Conservation (phyloP, 2,113 vertebrate genomes). For the Cottus gobio region DNA sequence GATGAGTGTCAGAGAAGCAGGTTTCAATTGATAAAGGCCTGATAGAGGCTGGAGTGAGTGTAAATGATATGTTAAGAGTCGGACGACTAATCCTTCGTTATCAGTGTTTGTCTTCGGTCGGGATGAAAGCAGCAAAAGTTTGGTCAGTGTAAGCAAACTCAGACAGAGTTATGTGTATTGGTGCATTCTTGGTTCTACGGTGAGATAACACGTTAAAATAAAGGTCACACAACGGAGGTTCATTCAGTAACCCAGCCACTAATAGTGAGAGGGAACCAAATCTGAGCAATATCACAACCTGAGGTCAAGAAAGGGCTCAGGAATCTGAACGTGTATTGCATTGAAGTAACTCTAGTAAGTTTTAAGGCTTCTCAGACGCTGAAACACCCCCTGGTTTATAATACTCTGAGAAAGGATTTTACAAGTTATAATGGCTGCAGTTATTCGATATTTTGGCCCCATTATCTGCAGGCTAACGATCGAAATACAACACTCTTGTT, state of each 20-base stretch:
- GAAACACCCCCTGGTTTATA: background rate
- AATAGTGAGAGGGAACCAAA: constrained; percentile 17
- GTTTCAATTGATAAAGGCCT: constrained; percentile 54
- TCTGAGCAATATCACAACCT: constrained; percentile 46
- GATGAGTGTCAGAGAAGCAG: constrained; percentile 53
- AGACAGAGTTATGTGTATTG: constrained; percentile 32
- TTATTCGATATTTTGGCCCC: no score
- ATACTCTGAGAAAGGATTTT: background rate
- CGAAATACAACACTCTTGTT: background rate
- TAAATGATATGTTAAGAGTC: constrained; percentile 47
- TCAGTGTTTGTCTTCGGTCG: constrained; percentile 61
- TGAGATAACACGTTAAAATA: constrained; percentile 39
- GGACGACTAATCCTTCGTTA: constrained; percentile 49
- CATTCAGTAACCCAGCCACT: constrained; percentile 19
- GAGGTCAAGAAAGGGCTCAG: constrained; percentile 48
- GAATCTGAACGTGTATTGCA: constrained; percentile 16
- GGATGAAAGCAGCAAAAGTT: constrained; percentile 53
- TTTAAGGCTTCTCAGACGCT: background rate
- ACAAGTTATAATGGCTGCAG: background rate
- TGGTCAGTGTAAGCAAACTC: constrained; percentile 45
- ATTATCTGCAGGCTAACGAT: background rate
- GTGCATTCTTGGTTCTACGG: constrained; percentile 22
- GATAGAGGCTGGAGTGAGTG: constrained; percentile 51
- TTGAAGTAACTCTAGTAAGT: constrained; percentile 6
- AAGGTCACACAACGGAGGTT: constrained; percentile 29